Evolutionary conservation across 2,888 invertebrate species (phyloP), one percentile per base, ranked within the genome.

Genomic region (Ptychoptera albimana): DNA sequence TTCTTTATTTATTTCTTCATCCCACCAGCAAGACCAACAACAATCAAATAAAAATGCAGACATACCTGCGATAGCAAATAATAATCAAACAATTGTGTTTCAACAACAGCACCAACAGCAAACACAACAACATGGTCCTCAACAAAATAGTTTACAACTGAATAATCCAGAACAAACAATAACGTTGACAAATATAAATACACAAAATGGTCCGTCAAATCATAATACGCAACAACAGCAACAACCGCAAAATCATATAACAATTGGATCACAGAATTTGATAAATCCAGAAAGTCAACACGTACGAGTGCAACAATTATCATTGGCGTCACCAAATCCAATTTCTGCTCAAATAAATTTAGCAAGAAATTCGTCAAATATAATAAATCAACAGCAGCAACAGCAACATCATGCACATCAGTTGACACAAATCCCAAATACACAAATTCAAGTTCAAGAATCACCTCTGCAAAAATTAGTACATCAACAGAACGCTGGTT

Each of bases 41-140:
- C 32, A 56, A 57, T 34, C 34, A 34, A 4, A 34, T 52, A 58
- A 58, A 51, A 56, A 51, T 45, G 46, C 52, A 44, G 53, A 55
- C 42, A 46, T 55, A 39, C 49, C 53, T 16, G 56, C 57, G 49
- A 51, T 51, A 23, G 56, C 55, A 49, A 34, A 10, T 11, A 34
- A 23, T 23, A 23, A 23, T 23, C 23, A 23, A 23, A 23, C 23
- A 5, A 3, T 23, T 23, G 23, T 39, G 43, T 38, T 13, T 44
- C 44, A 47, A 39, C 46, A 45, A 43, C 40, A 30, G 35, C 37
- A 48, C 7, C 31, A 31, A 31, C 31, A 31, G 9, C 31, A 31
- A 31, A 7, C 7, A 31, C 31, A 31, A 31, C 31, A 31, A 42
- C 48, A 46, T 14, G 16, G 23, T 36, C 23, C 13, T 34, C 9